phyloP scores from a whole-genome alignment of 1,140 invertebrate genomes.

The Spodoptera litura region DNA sequence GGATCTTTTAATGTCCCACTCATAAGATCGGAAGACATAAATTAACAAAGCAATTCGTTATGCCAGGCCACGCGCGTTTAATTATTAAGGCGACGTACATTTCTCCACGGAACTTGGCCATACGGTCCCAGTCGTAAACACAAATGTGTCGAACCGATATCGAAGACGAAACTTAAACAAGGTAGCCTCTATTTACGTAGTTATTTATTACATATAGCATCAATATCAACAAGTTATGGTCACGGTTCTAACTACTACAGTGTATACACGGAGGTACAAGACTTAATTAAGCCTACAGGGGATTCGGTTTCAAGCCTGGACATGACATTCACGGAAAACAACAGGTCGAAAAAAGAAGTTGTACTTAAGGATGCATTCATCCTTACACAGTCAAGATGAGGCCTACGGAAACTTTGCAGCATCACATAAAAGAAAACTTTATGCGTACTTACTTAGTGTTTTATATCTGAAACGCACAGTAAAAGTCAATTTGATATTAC shows the following conservation, averaged over 20 bases:
- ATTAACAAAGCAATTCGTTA: constrained; percentile 75
- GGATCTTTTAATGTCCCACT: constrained; percentile 73
- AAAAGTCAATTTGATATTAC: constrained; percentile 38
- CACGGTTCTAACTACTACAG: constrained; percentile 7
- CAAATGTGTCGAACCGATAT: constrained; percentile 27
- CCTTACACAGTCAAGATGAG: constrained; percentile 40
- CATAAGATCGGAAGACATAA: constrained; percentile 75
- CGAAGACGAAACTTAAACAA: constrained; percentile 27
- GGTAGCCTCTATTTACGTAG: not conserved
- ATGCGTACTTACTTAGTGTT: constrained; percentile 34
- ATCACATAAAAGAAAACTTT: constrained; percentile 41
- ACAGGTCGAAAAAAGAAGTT: constrained; percentile 22
- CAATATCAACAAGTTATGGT: constrained; percentile 37
- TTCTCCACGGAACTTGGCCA: constrained; percentile 34
- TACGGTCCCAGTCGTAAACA: constrained; percentile 19
- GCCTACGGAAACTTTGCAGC: constrained; percentile 35
- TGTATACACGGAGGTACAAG: not conserved
- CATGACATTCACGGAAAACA: constrained; percentile 1
- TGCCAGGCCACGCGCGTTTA: constrained; percentile 67
- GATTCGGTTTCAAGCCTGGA: constrained; percentile 8
- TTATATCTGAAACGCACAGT: constrained; percentile 14
- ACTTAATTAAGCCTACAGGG: not conserved
- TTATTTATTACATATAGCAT: not conserved
- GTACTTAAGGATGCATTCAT: constrained; percentile 40
- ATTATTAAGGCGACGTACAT: constrained; percentile 69